phyloP scores from a whole-genome alignment of 2,113 vertebrate genomes.

The Toxostoma redivivum region DNA sequence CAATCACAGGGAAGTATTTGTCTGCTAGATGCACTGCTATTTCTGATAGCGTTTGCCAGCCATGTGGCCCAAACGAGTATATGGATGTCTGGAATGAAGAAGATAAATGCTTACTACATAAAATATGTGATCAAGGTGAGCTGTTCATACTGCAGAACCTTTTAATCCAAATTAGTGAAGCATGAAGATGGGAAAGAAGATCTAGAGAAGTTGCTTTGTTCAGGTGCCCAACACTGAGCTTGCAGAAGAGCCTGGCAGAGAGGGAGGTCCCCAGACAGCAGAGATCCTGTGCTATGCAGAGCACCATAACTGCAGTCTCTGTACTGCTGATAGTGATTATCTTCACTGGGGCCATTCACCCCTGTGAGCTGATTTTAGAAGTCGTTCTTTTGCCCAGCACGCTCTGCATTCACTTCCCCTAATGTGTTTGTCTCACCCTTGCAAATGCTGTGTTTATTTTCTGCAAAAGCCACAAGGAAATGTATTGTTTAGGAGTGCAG shows the following conservation, averaged over 20 bases:
- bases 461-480: not conserved
- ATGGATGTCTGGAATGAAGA: conserved; percentile 85
- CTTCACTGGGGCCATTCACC: not conserved
- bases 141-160: not conserved
- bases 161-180: not conserved
- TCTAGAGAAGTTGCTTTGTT: not conserved
- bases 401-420: not conserved
- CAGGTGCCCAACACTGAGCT: not conserved
- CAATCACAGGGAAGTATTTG: conserved; percentile 77
- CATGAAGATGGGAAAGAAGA: not conserved
- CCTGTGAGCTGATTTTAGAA: not conserved
- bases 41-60: conserved; percentile 72
- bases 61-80: conserved; percentile 82
- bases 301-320: not conserved
- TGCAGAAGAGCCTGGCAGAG: not conserved
- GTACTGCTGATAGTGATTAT: not conserved
- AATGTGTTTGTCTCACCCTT: not conserved
- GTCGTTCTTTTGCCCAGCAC: not conserved
- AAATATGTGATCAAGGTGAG: conserved; percentile 88
- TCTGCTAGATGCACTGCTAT: conserved; percentile 73
- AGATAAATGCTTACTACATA: conserved; percentile 79
- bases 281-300: not conserved
- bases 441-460: not conserved
- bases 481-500: not conserved
- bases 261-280: not conserved